These are phyloP conservation scores for Xerus inauris DNA, from an alignment of 2,113 vertebrate species.

Conservation along the genomic window DNA sequence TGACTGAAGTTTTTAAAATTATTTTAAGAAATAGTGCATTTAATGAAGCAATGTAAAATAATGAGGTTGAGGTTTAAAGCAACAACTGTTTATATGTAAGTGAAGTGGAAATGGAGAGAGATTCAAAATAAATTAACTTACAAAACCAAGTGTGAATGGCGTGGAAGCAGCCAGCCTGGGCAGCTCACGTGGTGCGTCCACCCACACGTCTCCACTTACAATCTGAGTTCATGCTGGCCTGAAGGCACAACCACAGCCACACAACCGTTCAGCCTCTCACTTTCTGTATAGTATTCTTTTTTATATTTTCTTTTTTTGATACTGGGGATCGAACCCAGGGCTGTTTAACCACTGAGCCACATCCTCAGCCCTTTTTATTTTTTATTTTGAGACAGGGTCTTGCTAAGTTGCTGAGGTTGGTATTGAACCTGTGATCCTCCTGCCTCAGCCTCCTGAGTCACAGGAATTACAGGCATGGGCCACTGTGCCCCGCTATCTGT, in stretches of 20 bases:
- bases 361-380: too few relatives aligned
- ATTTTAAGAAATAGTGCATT: not conserved
- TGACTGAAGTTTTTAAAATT: not conserved
- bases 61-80: not conserved
- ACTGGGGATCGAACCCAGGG: too few relatives aligned
- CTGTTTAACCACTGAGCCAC: too few relatives aligned
- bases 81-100: not conserved
- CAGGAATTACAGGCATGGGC: too few relatives aligned
- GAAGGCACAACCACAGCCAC: not conserved
- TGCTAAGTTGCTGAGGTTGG: too few relatives aligned
- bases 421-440: too few relatives aligned
- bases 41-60: constrained; percentile 19
- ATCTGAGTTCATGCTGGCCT: too few relatives aligned
- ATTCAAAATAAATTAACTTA: constrained; percentile 3
- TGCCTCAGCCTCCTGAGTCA: too few relatives aligned
- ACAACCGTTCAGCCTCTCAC: not conserved
- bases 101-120: not conserved
- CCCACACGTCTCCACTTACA: not conserved
- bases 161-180: not conserved
- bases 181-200: not conserved
- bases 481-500: too few relatives aligned
- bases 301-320: too few relatives aligned
- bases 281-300: not conserved
- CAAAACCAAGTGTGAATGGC: not conserved
- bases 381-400: too few relatives aligned